Conservation (phyloP, 2,888 invertebrate genomes). For the Herminia tarsipennalis region DNA sequence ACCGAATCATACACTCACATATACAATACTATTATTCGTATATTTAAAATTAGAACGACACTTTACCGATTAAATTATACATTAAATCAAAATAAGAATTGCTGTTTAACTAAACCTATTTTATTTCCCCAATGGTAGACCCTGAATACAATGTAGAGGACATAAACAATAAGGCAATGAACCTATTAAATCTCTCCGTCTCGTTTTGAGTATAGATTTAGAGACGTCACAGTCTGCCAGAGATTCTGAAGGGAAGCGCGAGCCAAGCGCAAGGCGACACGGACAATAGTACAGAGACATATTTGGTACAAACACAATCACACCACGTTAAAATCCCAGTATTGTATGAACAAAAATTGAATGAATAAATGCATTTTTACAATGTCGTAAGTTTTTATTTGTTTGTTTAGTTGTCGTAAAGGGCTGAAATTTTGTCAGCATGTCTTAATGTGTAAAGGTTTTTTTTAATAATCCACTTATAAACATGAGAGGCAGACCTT, state of each 20-base stretch:
- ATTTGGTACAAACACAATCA: constrained; percentile 66
- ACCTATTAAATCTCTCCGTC: constrained; percentile 13
- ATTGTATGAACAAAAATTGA: constrained; percentile 37
- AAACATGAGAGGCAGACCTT: too few species aligned
- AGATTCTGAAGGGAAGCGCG: constrained; percentile 48
- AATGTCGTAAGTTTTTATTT: not conserved
- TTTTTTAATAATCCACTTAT: too few species aligned
- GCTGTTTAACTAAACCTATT: not conserved
- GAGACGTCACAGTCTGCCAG: constrained; percentile 17
- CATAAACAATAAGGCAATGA: not conserved
- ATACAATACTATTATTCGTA: constrained; percentile 28
- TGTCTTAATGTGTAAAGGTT: too few species aligned
- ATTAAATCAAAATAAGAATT: too few species aligned
- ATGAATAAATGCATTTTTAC: constrained; percentile 51
- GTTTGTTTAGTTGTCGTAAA: too few species aligned
- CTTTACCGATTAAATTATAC: not conserved
- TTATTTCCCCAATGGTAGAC: not conserved
- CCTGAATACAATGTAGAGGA: not conserved
- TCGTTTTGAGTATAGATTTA: constrained; percentile 20
- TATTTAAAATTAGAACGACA: not conserved
- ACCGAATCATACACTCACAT: constrained; percentile 57
- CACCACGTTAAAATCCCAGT: constrained; percentile 61
- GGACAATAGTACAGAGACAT: constrained; percentile 52
- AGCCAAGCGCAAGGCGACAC: constrained; percentile 75
- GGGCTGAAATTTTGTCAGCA: too few species aligned